A percentile compares a stretch with the other conserved stretches of the same genome.
Evolutionary conservation across 2,113 vertebrate species (phyloP).

Genomic region (Ophthalmotilapia sp.): DNA sequence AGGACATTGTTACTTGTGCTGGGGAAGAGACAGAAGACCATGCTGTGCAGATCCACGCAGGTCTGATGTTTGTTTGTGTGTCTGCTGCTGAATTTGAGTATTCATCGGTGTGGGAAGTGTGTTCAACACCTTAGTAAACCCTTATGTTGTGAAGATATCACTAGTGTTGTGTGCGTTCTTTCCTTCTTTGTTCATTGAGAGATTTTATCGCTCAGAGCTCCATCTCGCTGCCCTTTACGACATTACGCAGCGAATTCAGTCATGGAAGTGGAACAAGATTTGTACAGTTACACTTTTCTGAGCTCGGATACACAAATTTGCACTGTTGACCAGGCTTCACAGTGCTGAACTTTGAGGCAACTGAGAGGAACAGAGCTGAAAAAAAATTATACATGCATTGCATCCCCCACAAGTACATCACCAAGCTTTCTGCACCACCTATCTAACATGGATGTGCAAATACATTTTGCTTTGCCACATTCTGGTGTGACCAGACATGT

Average conservation of each 20-base stretch:
- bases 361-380: neutral
- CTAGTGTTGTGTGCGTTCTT: neutral
- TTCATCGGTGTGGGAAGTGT: neutral
- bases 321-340: neutral
- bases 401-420: neutral
- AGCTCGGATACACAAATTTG: neutral
- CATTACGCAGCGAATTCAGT: neutral
- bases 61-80: neutral
- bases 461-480: neutral
- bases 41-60: neutral
- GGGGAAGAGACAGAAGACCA: conserved; percentile 2
- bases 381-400: neutral
- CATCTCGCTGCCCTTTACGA: neutral
- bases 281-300: neutral
- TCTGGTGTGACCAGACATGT: neutral
- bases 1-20: conserved; percentile 21
- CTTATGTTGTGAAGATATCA: neutral
- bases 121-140: neutral
- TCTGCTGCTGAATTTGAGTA: neutral
- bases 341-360: neutral
- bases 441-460: neutral
- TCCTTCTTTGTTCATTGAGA: neutral
- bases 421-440: neutral
- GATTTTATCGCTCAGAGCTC: neutral
- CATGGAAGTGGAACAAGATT: neutral